phyloP scores from a whole-genome alignment of 2,888 invertebrate genomes.

The Dendrolimus houi region DNA sequence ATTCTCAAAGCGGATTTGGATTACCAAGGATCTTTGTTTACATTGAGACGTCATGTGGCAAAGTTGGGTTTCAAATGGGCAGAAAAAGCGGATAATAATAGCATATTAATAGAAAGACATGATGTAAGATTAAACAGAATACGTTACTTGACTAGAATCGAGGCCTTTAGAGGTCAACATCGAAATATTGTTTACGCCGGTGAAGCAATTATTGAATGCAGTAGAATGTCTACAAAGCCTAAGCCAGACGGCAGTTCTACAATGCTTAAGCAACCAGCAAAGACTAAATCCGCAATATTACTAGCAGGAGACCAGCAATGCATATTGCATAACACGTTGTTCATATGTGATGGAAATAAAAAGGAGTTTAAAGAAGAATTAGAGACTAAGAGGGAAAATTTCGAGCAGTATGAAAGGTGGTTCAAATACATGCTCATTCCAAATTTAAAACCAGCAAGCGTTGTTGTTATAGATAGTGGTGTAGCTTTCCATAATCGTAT shows the following conservation, averaged over 20 bases:
- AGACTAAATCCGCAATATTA: conserved; percentile 20
- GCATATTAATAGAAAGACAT: conserved; percentile 27
- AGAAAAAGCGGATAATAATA: conserved; percentile 26
- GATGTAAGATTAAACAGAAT: conserved; percentile 23
- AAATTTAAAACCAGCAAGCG: conserved; percentile 21
- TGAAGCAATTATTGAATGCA: conserved; percentile 23
- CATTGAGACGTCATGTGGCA: conserved; percentile 22
- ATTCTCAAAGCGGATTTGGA: conserved; percentile 26
- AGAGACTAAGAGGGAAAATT: conserved; percentile 21
- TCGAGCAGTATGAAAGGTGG: conserved; percentile 28
- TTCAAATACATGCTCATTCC: conserved; percentile 23
- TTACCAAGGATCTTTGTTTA: conserved; percentile 26
- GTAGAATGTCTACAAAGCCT: conserved; percentile 23
- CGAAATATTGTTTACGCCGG: conserved; percentile 26
- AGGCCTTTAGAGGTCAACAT: conserved; percentile 21
- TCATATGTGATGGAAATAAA: conserved; percentile 23
- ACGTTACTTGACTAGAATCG: conserved; percentile 26
- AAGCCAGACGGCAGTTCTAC: conserved; percentile 24
- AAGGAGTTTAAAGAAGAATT: conserved; percentile 24
- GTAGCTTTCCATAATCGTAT: conserved; percentile 23
- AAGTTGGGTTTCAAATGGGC: conserved; percentile 29
- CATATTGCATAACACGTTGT: conserved; percentile 20
- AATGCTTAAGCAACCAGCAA: conserved; percentile 26
- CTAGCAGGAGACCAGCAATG: conserved; percentile 24
- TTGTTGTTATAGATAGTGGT: conserved; percentile 26